A percentile compares a stretch with the other conserved stretches of the same genome.
These are phyloP conservation scores for Drosophila percnosoma DNA, from an alignment of 2,888 invertebrate genomes.

Conservation along the genomic window DNA sequence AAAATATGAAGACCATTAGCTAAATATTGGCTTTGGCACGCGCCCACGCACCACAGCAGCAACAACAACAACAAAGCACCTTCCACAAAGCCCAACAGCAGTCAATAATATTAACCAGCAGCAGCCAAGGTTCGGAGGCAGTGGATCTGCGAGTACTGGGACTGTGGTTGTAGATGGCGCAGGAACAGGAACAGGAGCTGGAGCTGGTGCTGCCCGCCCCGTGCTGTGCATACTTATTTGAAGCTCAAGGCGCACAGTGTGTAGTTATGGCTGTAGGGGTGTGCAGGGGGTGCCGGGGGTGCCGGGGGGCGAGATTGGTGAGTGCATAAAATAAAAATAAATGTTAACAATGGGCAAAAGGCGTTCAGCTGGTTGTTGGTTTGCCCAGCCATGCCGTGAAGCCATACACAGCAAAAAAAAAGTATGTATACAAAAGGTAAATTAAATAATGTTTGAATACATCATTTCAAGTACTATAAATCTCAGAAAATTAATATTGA, in stretches of 20 bases:
- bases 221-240: conserved; percentile 80
- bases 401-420: conserved; percentile 9
- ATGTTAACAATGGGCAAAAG: conserved; percentile 80
- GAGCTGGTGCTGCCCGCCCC: conserved; percentile 51
- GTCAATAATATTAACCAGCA: conserved; percentile 78
- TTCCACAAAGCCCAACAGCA: conserved; percentile 36
- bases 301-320: conserved; percentile 32
- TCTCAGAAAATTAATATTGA: neutral
- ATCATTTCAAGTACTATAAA: neutral
- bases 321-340: conserved; percentile 81
- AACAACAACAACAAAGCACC: conserved; percentile 1
- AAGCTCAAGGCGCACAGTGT: conserved; percentile 64
- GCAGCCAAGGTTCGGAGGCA: conserved; percentile 25
- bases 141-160: conserved; percentile 31
- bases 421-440: neutral
- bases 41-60: conserved; percentile 61
- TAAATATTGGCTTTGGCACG: conserved; percentile 80
- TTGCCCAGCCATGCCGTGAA: conserved; percentile 23
- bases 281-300: neutral
- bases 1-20: conserved; percentile 81
- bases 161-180: neutral
- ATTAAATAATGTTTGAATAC: neutral
- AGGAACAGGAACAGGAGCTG: neutral
- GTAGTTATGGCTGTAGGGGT: neutral
- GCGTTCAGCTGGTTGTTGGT: conserved; percentile 59